phyloP scores from a whole-genome alignment of 2,797 vertebrate genomes.

The Sebastes hopkinsi region DNA sequence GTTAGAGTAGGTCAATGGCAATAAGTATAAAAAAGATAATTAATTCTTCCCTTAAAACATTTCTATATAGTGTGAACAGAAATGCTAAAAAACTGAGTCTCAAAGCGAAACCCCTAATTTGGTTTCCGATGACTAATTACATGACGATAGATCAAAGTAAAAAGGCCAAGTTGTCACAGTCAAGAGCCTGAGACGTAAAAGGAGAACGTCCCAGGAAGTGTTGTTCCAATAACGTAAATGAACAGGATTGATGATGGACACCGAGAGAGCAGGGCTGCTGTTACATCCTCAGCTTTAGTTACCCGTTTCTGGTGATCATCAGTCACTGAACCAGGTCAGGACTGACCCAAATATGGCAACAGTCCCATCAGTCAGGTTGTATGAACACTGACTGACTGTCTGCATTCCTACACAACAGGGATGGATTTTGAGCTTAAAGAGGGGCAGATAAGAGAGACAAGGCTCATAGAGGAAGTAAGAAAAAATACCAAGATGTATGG shows the following conservation, averaged over 20 bases:
- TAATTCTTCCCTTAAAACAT: neutral
- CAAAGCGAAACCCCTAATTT: neutral
- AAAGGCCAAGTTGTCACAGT: slow-evolving; percentile 47
- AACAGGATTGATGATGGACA: slow-evolving; percentile 38
- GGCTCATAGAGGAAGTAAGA: neutral
- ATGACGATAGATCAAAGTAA: slow-evolving; percentile 32
- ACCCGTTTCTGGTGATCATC: slow-evolving; percentile 35
- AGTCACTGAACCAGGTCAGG: slow-evolving; percentile 43
- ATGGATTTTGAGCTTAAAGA: neutral
- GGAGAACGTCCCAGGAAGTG: slow-evolving; percentile 51
- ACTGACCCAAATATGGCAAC: neutral
- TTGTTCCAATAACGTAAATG: slow-evolving; percentile 46
- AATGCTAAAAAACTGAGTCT: neutral
- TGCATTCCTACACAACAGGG: neutral
- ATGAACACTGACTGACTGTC: neutral
- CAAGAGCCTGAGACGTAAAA: slow-evolving; percentile 48
- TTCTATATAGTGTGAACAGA: neutral
- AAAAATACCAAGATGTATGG: neutral
- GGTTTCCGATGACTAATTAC: slow-evolving; percentile 48
- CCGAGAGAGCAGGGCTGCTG: slow-evolving; percentile 36
- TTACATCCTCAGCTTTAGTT: slow-evolving; percentile 63
- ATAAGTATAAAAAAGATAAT: neutral
- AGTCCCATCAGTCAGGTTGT: neutral
- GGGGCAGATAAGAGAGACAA: neutral
- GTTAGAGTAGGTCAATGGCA: neutral